Evolutionary conservation across 92 coral and sea anemone genomes (phyloP).

Genomic region (Epizoanthus stellaris): DNA sequence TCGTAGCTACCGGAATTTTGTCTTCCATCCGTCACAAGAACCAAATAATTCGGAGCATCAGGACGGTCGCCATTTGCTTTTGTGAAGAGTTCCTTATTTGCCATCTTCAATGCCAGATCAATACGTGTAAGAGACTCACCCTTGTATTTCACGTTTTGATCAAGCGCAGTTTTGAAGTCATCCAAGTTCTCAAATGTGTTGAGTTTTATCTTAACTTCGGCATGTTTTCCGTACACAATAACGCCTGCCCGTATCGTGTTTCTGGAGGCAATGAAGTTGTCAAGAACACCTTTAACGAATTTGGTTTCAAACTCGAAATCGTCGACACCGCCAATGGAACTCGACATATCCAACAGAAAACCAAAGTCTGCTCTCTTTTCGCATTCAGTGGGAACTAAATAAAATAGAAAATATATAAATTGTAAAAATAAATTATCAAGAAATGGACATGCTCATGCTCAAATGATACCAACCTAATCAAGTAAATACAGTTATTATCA

Average conservation of each 20-base stretch:
- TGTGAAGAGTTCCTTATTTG: constrained; percentile 1
- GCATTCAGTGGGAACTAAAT: constrained; percentile 18
- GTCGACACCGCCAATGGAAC: constrained; percentile 17
- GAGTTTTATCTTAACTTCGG: constrained; percentile 23
- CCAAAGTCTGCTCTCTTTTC: constrained; percentile 37
- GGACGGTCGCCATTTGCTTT: constrained; percentile 33
- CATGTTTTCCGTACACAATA: constrained; percentile 14
- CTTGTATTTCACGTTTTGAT: constrained; percentile 13
- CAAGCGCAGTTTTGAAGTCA: constrained; percentile 5
- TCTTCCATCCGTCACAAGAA: constrained; percentile 43
- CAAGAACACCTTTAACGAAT: constrained; percentile 26
- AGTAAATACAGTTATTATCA: too few species aligned
- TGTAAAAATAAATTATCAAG: too few species aligned
- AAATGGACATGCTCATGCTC: neutral
- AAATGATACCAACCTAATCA: too few species aligned
- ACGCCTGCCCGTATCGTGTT: constrained; percentile 34
- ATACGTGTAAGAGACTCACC: constrained; percentile 18
- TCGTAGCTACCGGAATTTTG: constrained; percentile 26
- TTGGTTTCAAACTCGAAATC: constrained; percentile 12
- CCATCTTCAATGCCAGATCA: constrained; percentile 14
- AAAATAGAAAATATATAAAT: neutral
- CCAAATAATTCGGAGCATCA: constrained; percentile 15
- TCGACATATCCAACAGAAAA: constrained; percentile 38
- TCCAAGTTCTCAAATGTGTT: constrained; percentile 3
- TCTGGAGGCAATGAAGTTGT: constrained; percentile 6